These are phyloP conservation scores for Echiichthys vipera DNA, from an alignment of 2,797 vertebrate genomes.

Conservation along the genomic window DNA sequence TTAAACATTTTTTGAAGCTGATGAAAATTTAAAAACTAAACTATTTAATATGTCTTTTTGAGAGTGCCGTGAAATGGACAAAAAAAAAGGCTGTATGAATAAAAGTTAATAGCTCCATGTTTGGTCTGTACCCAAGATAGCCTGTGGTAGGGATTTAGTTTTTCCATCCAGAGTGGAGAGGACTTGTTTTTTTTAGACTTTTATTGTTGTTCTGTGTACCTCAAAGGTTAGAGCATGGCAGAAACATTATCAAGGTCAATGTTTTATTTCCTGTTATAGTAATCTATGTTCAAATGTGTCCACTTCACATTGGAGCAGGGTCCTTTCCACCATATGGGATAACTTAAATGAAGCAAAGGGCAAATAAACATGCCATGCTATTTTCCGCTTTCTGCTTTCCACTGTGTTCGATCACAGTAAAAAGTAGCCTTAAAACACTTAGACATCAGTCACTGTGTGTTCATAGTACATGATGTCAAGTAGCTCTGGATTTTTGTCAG, in stretches of 20 bases:
- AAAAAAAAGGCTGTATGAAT: neutral
- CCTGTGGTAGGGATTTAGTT: slow-evolving; percentile 7
- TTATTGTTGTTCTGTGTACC: slow-evolving; percentile 33
- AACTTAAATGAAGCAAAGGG: slow-evolving; percentile 58
- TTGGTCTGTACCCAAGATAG: neutral
- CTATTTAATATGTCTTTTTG: neutral
- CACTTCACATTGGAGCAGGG: slow-evolving; percentile 12
- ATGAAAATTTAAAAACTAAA: neutral
- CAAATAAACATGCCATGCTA: slow-evolving; percentile 48
- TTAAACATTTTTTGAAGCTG: neutral
- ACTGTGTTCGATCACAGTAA: slow-evolving; percentile 10
- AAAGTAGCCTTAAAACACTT: slow-evolving; percentile 21
- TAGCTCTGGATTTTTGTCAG: slow-evolving; percentile 29
- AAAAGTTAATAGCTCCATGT: neutral
- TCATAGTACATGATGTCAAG: neutral
- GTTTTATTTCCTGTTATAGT: slow-evolving; percentile 53
- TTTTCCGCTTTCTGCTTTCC: slow-evolving; percentile 7
- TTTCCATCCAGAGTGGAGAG: slow-evolving; percentile 3
- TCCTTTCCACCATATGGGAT: slow-evolving; percentile 53
- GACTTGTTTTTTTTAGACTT: neutral
- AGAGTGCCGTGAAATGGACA: neutral
- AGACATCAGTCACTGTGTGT: slow-evolving; percentile 4
- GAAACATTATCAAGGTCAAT: slow-evolving; percentile 35
- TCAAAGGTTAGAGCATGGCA: slow-evolving; percentile 26
- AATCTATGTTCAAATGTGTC: slow-evolving; percentile 36